Evolutionary conservation across 2,888 invertebrate genomes (phyloP), one percentile per base, ranked within the genome.

Genomic region (Nasonia oneida): DNA sequence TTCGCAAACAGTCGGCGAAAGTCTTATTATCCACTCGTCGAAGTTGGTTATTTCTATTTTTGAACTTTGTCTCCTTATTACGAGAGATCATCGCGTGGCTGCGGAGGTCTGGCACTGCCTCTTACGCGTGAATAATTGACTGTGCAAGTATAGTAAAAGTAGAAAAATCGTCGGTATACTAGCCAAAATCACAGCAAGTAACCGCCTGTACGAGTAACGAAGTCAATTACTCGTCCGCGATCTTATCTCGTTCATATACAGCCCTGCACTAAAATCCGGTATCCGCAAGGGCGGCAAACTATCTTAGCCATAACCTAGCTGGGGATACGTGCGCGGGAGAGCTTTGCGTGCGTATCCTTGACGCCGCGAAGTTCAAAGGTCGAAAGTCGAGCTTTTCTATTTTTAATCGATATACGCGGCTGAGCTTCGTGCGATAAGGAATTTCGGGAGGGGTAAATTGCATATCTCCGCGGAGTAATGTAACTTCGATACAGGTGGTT

Each of bases 291-390:
- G 29, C 67, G 67, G 10, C 29, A 29, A 23, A 23, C 23, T 23
- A 23, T 23, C 23, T 23, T 23, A 23, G 23, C 23, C 23, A 23
- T 23, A 23, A 23, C 23, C 1, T 23, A 23, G 23, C 23, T 23
- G 23, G 23, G 23, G 23, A 23, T 23, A 23, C 23, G 23, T 23
- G 23, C 23, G 23, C 23, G 23, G 23, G 23, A 23, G 23, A 23
- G 87, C 88, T 88, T 89, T 86, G 85, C 86, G 81, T 87, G 88
- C 80, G 73, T 23, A 88, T 87, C 87, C 87, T 87, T 85, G 76
- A 83, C 78, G 77, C 81, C 33, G 29, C 64, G 80, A 88, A 88
- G 88, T 88, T 89, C 87, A 89, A 87, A 88, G 89, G 88, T 89
- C 87, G 87, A 84, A 77, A 83, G 81, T 67, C 42, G 64, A 42